Evolutionary conservation across 2,888 invertebrate genomes (phyloP).

Genomic region (Macaria notata): DNA sequence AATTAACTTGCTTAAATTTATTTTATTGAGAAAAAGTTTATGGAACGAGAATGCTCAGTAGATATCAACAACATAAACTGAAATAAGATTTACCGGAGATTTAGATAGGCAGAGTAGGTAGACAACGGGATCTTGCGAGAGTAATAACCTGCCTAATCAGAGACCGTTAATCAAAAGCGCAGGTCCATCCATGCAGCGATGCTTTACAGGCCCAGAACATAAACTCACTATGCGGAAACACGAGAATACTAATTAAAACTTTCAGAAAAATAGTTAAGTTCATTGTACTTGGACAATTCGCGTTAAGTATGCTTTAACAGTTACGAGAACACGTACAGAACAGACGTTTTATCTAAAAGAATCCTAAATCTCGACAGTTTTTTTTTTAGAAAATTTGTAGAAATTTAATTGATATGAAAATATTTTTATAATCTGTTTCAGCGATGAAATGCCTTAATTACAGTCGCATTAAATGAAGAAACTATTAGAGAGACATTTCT

Average conservation of each 20-base stretch:
- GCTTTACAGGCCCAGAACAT: conserved; percentile 33
- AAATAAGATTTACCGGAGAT: too few relatives aligned
- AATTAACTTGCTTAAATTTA: background rate
- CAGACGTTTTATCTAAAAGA: too few relatives aligned
- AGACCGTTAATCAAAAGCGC: conserved; percentile 42
- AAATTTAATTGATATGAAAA: too few relatives aligned
- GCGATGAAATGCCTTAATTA: too few relatives aligned
- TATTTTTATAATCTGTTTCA: too few relatives aligned
- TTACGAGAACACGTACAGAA: too few relatives aligned
- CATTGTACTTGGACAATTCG: conserved; percentile 7
- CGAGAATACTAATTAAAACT: conserved; percentile 9
- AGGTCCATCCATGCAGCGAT: conserved; percentile 45
- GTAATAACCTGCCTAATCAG: conserved; percentile 45
- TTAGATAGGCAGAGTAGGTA: background rate
- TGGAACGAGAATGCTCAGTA: too few relatives aligned
- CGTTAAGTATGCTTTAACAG: background rate
- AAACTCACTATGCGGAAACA: conserved; percentile 25
- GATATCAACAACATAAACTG: too few relatives aligned
- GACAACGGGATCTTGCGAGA: conserved; percentile 39
- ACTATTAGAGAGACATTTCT: conserved; percentile 5
- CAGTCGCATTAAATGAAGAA: too few relatives aligned
- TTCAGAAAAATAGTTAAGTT: conserved; percentile 10
- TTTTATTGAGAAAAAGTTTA: too few relatives aligned
- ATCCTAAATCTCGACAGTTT: too few relatives aligned
- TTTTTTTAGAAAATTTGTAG: too few relatives aligned